Base-by-base conservation (phyloP, 2,797 vertebrate species). In the Fratercula arctica region DNA sequence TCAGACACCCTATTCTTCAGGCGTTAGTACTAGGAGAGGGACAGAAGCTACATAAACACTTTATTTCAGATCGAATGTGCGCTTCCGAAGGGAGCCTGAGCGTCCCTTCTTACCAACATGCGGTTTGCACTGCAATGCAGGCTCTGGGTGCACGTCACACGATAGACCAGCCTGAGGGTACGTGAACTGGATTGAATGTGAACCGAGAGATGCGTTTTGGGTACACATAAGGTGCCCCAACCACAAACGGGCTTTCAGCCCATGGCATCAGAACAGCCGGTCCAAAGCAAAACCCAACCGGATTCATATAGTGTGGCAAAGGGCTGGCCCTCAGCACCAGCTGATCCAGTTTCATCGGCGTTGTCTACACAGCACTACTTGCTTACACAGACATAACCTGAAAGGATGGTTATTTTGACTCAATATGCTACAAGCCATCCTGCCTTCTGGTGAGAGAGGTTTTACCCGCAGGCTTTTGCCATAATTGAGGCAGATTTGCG, bases 111-210 rank as follows among this genome's bases (percentile, higher is more conserved):
- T 19, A 64, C 3, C 28, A 54, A 60, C 3, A 4, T 0, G 8
- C 29, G 16, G 20, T 33, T 68, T 1, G 3, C 8, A 9, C 16
- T 64, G 9, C 0, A 2, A 69, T 1, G 1, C 41, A 61, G 54
- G 23, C n/a, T 53, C 21, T 1, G 10, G 20, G 14, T 20, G 46
- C 6, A 2, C 11, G 11, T 26, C 24, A 86, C 24, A 48, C 1
- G 0, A 3, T 5, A 45, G 35, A 35, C 20, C 2, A 4, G 7
- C 23, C 51, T 73, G 46, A 74, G 33, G 20, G 12, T 41, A 19
- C 33, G 9, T 8, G 19, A 74, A 37, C 12, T 54, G 26, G 41
- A 24, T 0, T 9, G 29, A 78, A 54, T 1, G n/a, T 8, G n/a
- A 57, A 37, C 59, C 15, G 24, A 68, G 53, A 37, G 54, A 72